Percentiles rank a stretch among this genome's conserved stretches.
Evolutionary conservation across 1,140 invertebrate species (phyloP).

Genomic region (Euura lappo): DNA sequence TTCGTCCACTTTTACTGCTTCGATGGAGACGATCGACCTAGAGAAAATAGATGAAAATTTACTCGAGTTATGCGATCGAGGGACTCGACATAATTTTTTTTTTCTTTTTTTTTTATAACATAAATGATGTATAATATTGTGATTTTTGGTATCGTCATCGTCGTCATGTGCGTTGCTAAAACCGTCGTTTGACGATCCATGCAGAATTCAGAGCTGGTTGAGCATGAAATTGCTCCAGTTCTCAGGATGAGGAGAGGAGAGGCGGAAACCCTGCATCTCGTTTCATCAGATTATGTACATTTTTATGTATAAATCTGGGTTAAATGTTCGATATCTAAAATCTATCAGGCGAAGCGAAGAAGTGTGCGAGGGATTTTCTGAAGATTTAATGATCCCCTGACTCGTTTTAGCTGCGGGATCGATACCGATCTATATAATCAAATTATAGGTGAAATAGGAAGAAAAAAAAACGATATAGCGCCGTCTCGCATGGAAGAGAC

Average conservation of each 20-base stretch:
- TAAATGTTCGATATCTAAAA: not conserved
- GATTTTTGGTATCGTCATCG: too few relatives aligned
- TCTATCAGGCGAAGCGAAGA: too few relatives aligned
- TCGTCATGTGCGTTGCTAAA: too few relatives aligned
- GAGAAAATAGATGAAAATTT: not conserved
- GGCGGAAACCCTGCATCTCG: not conserved
- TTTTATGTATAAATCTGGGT: not conserved
- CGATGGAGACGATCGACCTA: not conserved
- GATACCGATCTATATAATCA: too few relatives aligned
- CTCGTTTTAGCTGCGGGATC: too few relatives aligned
- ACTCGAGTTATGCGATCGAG: not conserved
- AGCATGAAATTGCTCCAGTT: conserved; percentile 41
- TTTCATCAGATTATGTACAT: not conserved
- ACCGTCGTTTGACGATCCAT: conserved; percentile 25
- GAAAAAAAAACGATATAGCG: too few relatives aligned
- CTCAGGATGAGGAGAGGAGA: conserved; percentile 18
- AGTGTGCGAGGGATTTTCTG: too few relatives aligned
- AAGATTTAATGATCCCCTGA: too few relatives aligned
- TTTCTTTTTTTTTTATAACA: not conserved
- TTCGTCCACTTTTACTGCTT: not conserved
- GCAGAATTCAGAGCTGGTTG: conserved; percentile 30
- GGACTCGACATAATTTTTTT: not conserved
- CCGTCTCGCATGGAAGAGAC: too few relatives aligned
- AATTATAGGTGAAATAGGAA: too few relatives aligned
- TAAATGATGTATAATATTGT: not conserved